Evolutionary conservation across 2,113 vertebrate species (phyloP), one percentile per base, ranked within the genome.

Genomic region (Copsychus sechellarum): DNA sequence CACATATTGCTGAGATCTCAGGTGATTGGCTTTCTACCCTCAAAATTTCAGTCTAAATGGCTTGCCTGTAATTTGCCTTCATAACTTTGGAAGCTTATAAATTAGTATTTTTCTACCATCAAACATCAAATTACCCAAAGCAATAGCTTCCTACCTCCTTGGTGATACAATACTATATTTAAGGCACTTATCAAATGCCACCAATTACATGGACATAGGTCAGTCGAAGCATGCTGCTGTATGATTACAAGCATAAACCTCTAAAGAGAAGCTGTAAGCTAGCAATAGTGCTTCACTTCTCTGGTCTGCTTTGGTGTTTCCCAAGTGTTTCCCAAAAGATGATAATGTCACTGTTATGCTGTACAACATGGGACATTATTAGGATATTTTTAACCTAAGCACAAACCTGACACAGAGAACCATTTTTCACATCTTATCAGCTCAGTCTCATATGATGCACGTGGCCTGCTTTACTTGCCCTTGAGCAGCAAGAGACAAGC

Each of bases 11-110:
- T 82, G 45, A 34, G 42, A 90, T 45, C 70, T 38, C 66, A 47
- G n/a, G 70, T 61, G 42, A 88, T 79, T 57, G 8, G n/a, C 45
- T 90, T 76, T 93, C 58, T 69, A 20, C 40, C 60, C 47, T 50
- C 70, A 88, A 81, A 92, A 92, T 83, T 61, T 25, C 14, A 90
- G 53, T 71, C 54, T 62, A 69, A 82, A 42, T 88, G 67, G 28
- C 21, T 69, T 67, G 61, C 11, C 54, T 72, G 18, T 42, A 76
- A 81, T 36, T 91, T 40, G 4, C 61, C 70, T 73, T 78, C 33
- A 11, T 28, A 62, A n/a, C 20, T 53, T 62, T 25, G 21, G 62
- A 86, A 83, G 54, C 9, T 83, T 43, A 54, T 36, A 84, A 57
- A 83, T 43, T 33, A 85, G 20, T 57, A 40, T 45, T 76, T 73